Conservation (phyloP, 2,113 vertebrate genomes). For the Lophochroa leadbeateri region DNA sequence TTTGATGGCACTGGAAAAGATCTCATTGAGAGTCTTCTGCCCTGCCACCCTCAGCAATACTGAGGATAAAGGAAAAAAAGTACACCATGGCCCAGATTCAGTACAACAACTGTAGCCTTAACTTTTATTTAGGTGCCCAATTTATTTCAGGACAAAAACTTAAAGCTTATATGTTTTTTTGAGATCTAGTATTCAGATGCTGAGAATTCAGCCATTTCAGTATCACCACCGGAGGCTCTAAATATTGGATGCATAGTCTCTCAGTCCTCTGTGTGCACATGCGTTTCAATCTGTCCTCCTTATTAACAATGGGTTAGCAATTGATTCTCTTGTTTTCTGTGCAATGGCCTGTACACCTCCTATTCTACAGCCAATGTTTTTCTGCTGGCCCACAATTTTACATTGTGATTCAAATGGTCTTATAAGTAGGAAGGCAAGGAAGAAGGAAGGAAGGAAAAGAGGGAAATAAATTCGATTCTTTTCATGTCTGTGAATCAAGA, state of each 20-base stretch:
- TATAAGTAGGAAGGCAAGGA: background rate
- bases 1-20: background rate
- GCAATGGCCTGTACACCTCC: background rate
- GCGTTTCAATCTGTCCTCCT: background rate
- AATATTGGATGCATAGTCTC: background rate
- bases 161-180: background rate
- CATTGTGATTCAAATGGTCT: background rate
- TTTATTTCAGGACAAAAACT: background rate
- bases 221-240: background rate
- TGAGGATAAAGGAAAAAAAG: background rate
- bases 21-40: background rate
- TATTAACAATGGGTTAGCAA: background rate
- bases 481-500: background rate
- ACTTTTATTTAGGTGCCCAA: background rate
- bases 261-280: background rate
- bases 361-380: background rate
- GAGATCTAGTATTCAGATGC: background rate
- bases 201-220: background rate
- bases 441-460: background rate
- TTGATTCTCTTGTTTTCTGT: background rate
- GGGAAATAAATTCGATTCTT: background rate
- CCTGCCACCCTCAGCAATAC: background rate
- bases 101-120: background rate
- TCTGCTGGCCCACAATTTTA: background rate
- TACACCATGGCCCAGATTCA: background rate